Percentiles rank a stretch among this genome's conserved stretches.
Evolutionary conservation across 2,888 invertebrate species (phyloP).

Genomic region (Portevinia maculata): DNA sequence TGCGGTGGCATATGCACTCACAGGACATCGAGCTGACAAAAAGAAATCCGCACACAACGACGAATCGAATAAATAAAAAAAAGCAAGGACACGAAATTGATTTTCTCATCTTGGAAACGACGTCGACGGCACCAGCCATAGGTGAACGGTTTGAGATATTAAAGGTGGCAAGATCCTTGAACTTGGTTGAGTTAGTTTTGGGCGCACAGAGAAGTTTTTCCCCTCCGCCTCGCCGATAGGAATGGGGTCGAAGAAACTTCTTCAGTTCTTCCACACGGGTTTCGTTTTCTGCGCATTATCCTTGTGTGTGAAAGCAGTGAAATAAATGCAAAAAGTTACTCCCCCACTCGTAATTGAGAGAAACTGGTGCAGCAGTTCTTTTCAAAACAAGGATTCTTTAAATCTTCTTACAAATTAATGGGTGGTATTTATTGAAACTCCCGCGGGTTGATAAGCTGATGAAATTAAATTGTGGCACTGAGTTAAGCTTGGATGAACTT

Average conservation of each 20-base stretch:
- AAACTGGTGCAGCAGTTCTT: conserved; percentile 62
- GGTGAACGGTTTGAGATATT: conserved; percentile 48
- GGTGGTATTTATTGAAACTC: not conserved
- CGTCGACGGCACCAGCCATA: conserved; percentile 29
- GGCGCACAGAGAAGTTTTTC: conserved; percentile 63
- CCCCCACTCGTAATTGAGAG: conserved; percentile 14
- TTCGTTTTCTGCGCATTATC: conserved; percentile 51
- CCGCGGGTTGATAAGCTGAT: no score
- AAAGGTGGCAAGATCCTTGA: conserved; percentile 71
- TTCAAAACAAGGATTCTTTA: conserved; percentile 28
- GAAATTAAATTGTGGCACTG: no score
- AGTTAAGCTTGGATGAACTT: no score
- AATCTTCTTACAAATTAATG: not conserved
- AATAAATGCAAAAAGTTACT: conserved; percentile 59
- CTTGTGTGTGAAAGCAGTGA: conserved; percentile 47
- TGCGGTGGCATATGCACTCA: conserved; percentile 71
- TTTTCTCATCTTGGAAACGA: conserved; percentile 63
- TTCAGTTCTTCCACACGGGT: conserved; percentile 17
- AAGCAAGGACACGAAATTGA: conserved; percentile 63
- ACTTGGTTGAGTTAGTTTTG: conserved; percentile 74
- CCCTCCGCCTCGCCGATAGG: not conserved
- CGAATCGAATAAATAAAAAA: not conserved
- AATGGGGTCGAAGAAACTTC: not conserved
- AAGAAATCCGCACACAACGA: conserved; percentile 36
- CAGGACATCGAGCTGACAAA: conserved; percentile 55